These are phyloP conservation scores for Hartigia nigra DNA, from an alignment of 2,888 invertebrate species.

Conservation along the genomic window DNA sequence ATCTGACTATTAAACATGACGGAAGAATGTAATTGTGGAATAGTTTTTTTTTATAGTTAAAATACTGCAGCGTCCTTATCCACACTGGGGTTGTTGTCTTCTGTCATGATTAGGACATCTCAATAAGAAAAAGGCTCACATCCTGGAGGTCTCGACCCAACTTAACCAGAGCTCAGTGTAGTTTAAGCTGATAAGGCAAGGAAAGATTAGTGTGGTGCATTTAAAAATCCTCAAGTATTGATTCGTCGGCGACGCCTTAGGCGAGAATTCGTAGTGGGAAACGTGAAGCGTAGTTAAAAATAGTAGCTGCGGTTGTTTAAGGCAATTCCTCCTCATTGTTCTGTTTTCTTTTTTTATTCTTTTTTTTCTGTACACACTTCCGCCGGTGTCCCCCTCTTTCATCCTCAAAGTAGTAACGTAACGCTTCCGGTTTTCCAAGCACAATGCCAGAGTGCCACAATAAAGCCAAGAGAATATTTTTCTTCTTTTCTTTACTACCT, in stretches of 20 bases:
- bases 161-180: conserved; percentile 13
- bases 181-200: conserved; percentile 19
- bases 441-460: not conserved
- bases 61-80: not conserved
- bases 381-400: not conserved
- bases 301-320: not conserved
- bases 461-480: not conserved
- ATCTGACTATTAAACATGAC: no score
- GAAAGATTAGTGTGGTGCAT: conserved; percentile 17
- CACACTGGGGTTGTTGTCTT: not conserved
- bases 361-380: not conserved
- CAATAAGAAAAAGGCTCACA: not conserved
- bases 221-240: conserved; percentile 24
- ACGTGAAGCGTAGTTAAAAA: not conserved
- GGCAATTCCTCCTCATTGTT: not conserved
- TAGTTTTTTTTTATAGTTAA: not conserved
- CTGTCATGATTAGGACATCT: not conserved
- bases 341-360: not conserved
- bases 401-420: not conserved
- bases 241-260: not conserved
- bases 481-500: not conserved
- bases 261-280: not conserved
- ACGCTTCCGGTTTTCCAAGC: not conserved
- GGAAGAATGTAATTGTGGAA: not conserved
- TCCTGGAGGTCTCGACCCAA: not conserved